A percentile compares a stretch with the other conserved stretches of the same genome.
phyloP scores from a whole-genome alignment of 1,140 invertebrate species.

The Platyura marginata region DNA sequence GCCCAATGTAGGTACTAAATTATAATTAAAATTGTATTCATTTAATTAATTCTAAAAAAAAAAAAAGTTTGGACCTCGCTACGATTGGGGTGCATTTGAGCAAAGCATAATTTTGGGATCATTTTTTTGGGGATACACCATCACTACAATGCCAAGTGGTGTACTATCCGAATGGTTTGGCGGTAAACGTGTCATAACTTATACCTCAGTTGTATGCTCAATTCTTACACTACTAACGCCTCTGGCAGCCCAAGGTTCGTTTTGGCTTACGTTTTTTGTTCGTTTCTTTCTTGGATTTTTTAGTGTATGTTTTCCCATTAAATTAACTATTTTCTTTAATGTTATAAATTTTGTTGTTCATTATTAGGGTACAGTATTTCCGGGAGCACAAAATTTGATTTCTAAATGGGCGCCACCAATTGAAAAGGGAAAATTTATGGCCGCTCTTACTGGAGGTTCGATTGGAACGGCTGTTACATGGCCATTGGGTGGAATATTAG shows the following conservation, averaged over 20 bases:
- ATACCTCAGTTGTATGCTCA: slow-evolving; percentile 40
- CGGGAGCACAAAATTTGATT: slow-evolving; percentile 48
- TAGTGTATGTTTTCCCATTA: too few relatives aligned
- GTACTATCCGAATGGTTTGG: slow-evolving; percentile 54
- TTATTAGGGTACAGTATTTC: slow-evolving; percentile 52
- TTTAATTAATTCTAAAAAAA: neutral
- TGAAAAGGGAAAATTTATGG: slow-evolving; percentile 58
- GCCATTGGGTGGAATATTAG: slow-evolving; percentile 34
- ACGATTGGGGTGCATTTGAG: slow-evolving; percentile 33
- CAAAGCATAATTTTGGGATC: slow-evolving; percentile 43
- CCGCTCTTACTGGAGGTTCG: slow-evolving; percentile 51
- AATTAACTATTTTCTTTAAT: too few relatives aligned
- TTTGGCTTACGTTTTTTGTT: slow-evolving; percentile 34
- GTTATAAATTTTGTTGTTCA: too few relatives aligned
- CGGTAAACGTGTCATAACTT: slow-evolving; percentile 48
- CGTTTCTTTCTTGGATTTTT: slow-evolving; percentile 46
- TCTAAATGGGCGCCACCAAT: slow-evolving; percentile 55
- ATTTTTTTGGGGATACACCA: slow-evolving; percentile 45
- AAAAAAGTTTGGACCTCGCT: slow-evolving; percentile 33
- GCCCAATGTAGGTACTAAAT: too few relatives aligned
- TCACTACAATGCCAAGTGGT: slow-evolving; percentile 41
- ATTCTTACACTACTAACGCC: slow-evolving; percentile 51
- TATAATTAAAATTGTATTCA: too few relatives aligned
- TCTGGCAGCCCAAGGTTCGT: slow-evolving; percentile 37
- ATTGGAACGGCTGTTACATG: slow-evolving; percentile 61